These are phyloP conservation scores for Colaptes auratus DNA, from an alignment of 2,113 vertebrate species.

Conservation along the genomic window DNA sequence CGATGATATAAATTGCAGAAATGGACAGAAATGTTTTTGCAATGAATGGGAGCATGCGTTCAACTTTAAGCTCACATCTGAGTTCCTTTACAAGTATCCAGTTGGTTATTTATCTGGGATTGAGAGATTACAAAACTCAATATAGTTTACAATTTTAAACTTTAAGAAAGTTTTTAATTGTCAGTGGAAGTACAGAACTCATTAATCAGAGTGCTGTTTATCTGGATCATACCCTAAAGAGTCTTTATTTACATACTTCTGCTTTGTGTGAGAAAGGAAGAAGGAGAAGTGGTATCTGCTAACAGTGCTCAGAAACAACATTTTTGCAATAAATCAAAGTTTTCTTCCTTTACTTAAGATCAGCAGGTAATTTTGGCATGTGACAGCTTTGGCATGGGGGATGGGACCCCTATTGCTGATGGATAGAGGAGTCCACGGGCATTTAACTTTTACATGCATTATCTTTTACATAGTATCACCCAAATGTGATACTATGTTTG, in stretches of 20 bases:
- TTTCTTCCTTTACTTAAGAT: not conserved
- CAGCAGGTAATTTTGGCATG: not conserved
- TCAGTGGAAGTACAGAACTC: not conserved
- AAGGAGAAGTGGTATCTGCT: not conserved
- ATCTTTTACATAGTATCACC: not conserved
- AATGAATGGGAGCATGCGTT: not conserved
- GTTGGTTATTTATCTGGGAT: not conserved
- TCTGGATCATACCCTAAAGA: not conserved
- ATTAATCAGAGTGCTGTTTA: not conserved
- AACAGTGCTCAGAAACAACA: not conserved
- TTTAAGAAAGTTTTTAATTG: not conserved
- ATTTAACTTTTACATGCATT: not conserved
- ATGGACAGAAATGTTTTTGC: not conserved
- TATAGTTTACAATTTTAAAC: not conserved
- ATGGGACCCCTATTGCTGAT: not conserved
- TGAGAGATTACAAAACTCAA: not conserved
- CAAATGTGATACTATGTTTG: not conserved
- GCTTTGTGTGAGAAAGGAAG: not conserved
- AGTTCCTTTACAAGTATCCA: not conserved
- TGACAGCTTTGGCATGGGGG: not conserved
- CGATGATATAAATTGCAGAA: not conserved
- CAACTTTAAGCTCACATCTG: not conserved
- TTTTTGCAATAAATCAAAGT: not conserved
- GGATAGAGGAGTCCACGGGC: not conserved
- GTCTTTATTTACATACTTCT: not conserved